Conservation (phyloP, 2,797 vertebrate species). For the Neoniphon sammara region DNA sequence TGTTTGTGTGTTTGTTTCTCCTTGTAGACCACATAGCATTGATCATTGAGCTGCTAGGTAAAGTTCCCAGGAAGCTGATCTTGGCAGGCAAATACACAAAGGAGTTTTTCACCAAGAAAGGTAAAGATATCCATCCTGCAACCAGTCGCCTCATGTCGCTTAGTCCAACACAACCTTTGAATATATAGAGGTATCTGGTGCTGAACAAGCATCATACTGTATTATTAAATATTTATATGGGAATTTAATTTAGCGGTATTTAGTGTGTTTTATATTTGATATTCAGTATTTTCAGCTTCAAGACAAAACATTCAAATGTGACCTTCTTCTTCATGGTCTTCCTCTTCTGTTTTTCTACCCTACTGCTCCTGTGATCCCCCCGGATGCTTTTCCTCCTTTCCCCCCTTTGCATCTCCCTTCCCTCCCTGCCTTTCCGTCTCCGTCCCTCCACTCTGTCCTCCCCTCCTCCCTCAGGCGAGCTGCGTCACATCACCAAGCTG, state of each 20-base stretch:
- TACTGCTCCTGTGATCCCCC: background rate
- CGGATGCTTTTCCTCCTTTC: too few species aligned
- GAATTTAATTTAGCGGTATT: too few species aligned
- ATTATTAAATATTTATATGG: too few species aligned
- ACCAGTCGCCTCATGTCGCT: slow-evolving; percentile 29
- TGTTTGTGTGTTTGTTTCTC: slow-evolving; percentile 24
- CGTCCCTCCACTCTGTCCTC: background rate
- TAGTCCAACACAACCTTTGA: slow-evolving; percentile 29
- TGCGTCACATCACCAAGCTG: slow-evolving; percentile 98
- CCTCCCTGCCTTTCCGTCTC: background rate
- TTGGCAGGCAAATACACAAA: slow-evolving; percentile 97
- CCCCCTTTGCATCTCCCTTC: background rate
- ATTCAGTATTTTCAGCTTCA: too few species aligned
- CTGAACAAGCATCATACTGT: slow-evolving; percentile 7
- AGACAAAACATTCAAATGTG: too few species aligned
- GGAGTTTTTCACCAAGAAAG: slow-evolving; percentile 99
- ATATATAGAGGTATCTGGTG: slow-evolving; percentile 27
- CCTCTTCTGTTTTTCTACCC: background rate
- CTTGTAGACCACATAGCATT: slow-evolving; percentile 94
- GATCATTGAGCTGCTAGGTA: slow-evolving; percentile 97
- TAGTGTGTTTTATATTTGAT: too few species aligned
- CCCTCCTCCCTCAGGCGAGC: slow-evolving; percentile 84
- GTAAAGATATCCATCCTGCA: slow-evolving; percentile 74
- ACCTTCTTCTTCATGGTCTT: background rate
- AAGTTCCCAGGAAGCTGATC: slow-evolving; percentile 96